Evolutionary conservation across 2,888 invertebrate species (phyloP).

Genomic region (Gonocerus acuteangulatus): DNA sequence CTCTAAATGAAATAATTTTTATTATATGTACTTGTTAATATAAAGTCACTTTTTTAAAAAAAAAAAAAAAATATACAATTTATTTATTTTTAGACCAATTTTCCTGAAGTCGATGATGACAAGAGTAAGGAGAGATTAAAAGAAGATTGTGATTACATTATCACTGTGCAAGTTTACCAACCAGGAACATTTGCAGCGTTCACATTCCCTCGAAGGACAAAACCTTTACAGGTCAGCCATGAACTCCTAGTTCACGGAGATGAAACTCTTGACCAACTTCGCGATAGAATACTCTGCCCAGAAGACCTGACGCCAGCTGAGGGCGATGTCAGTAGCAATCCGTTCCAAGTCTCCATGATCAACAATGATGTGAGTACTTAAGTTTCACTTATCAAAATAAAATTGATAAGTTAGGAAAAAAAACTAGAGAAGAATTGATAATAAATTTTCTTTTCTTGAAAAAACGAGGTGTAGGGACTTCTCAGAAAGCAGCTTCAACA

Average conservation of each 20-base stretch:
- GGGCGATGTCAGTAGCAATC: constrained; percentile 53
- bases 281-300: constrained; percentile 66
- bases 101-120: constrained; percentile 1
- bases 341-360: constrained; percentile 39
- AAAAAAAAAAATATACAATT: too few species aligned
- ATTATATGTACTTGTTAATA: too few species aligned
- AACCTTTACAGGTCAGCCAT: constrained; percentile 41
- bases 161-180: constrained; percentile 25
- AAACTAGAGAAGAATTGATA: too few species aligned
- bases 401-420: too few species aligned
- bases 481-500: too few species aligned
- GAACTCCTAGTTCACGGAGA: constrained; percentile 58
- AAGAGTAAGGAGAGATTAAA: constrained; percentile 12
- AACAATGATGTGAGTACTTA: constrained; percentile 29
- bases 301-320: constrained; percentile 49
- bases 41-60: too few species aligned
- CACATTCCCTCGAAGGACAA: neutral
- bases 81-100: neutral
- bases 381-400: neutral
- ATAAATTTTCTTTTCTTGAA: too few species aligned
- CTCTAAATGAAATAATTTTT: too few species aligned
- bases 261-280: constrained; percentile 60
- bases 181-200: constrained; percentile 21
- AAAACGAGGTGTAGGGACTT: too few species aligned
- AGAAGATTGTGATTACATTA: constrained; percentile 20